Evolutionary conservation across 1,140 invertebrate genomes (phyloP), one percentile per base, ranked within the genome.

Genomic region (Euura saliciscinereae): DNA sequence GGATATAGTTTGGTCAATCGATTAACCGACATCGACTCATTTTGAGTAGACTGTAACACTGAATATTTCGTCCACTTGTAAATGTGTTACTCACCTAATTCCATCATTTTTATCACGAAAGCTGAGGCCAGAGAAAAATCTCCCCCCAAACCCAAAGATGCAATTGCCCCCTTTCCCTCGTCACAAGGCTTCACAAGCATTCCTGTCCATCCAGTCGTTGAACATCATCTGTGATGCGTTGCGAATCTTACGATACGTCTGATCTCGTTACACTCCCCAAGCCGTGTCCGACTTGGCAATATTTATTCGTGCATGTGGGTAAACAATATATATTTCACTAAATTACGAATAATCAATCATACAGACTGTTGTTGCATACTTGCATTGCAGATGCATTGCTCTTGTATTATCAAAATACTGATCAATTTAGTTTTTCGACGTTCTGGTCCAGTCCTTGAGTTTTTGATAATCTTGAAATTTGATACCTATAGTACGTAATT

Each of bases 111-210:
- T 28, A 28, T 67, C 13, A 42, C 66, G 2, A 59, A 44, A 59
- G 71, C 44, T 44, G 13, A 65, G 2, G 7, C 44, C 68, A 51
- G 6, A 13, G 65, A 13, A 6, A 28, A 72, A 43, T 43, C 13
- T 44, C 44, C 43, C 43, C 8, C 8, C 2, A n/a, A 43, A 43
- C 28, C 10, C 65, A 3, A 42, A 43, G 66, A 11, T 64, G 65
- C 28, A 10, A n/a, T 59, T 13, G 71, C 28, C 44, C 42, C 45
- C 11, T 44, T 59, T 44, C 71, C 59, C 11, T 43, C 59, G 45
- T 65, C 71, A 2, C 28, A 3, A 45, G 44, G 13, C 44, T 45
- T 72, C 44, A 72, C 66, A 7, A 66, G 13, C n/a, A 43, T 64
- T 64, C 59, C 59, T 13, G 59, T 64, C 59, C 1, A 13, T 13